A percentile compares a stretch with the other conserved stretches of the same genome.
These are phyloP conservation scores for Dascyllus trimaculatus DNA, from an alignment of 2,113 vertebrate genomes.

Conservation along the genomic window DNA sequence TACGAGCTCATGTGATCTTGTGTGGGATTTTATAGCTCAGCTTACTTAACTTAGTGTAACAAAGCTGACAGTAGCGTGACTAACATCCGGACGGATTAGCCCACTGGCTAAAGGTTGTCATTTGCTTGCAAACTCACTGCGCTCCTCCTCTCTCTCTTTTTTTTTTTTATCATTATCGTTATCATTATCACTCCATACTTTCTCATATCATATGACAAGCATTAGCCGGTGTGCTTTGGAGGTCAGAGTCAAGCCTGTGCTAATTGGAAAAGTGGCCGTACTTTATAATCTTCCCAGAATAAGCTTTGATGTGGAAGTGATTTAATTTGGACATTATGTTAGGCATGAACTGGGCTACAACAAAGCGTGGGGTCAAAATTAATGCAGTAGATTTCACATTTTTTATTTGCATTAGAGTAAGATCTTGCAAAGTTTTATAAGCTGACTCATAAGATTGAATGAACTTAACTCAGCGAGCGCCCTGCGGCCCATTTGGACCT, in stretches of 20 bases:
- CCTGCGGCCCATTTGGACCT: too few species aligned
- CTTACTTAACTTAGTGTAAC: conserved; percentile 45
- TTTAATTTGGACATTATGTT: conserved; percentile 50
- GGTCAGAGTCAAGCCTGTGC: conserved; percentile 39
- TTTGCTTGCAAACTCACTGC: conserved; percentile 24
- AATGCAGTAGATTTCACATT: background rate
- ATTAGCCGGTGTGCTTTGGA: conserved; percentile 46
- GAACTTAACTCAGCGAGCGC: too few species aligned
- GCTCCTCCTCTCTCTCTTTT: background rate
- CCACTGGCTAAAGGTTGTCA: conserved; percentile 32
- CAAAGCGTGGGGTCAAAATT: background rate
- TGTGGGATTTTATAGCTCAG: conserved; percentile 37
- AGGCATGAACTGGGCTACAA: background rate
- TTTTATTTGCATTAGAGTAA: background rate
- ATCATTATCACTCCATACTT: conserved; percentile 47
- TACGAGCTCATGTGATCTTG: conserved; percentile 65
- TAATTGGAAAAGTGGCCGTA: conserved; percentile 50
- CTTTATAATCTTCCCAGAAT: conserved; percentile 51
- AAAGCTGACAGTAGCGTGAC: conserved; percentile 70
- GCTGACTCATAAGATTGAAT: too few species aligned
- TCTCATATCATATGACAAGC: conserved; percentile 63
- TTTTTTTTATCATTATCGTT: conserved; percentile 45
- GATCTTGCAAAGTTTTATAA: background rate
- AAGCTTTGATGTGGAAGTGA: conserved; percentile 50
- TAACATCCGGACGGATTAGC: conserved; percentile 68